These are phyloP conservation scores for Sebastolobus altivelis DNA, from an alignment of 2,797 vertebrate genomes.

Conservation along the genomic window DNA sequence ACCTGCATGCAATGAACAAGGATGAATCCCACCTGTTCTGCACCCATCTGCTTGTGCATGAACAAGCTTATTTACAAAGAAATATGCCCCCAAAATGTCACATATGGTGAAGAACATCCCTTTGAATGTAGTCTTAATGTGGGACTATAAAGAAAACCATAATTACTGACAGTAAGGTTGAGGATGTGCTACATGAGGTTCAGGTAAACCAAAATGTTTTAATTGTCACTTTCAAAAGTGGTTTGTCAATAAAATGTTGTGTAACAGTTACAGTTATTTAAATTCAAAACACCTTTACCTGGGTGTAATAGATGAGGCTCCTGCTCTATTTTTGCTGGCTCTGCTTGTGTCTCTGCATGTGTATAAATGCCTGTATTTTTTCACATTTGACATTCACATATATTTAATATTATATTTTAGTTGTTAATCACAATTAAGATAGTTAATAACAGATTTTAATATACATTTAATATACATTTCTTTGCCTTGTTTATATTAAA, in stretches of 20 bases:
- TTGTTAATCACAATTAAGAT: neutral
- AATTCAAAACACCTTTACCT: no score
- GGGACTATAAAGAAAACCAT: fast-evolving
- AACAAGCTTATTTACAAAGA: neutral
- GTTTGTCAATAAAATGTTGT: neutral
- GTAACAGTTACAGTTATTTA: neutral
- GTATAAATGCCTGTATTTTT: neutral
- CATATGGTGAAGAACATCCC: neutral
- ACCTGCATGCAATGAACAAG: neutral
- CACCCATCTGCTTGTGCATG: neutral
- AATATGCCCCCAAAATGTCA: neutral
- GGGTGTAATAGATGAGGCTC: neutral
- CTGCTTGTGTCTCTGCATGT: neutral
- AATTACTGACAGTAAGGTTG: neutral
- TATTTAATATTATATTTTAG: neutral
- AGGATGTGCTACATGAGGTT: neutral
- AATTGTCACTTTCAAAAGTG: no score
- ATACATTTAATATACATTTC: no score
- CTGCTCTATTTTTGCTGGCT: neutral
- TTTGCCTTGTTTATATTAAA: no score
- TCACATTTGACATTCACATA: neutral
- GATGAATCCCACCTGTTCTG: neutral
- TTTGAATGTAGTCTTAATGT: neutral
- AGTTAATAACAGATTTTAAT: neutral
- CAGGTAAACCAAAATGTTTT: neutral